phyloP scores from a whole-genome alignment of 2,888 invertebrate genomes.

The Ichneumoninae sp. region DNA sequence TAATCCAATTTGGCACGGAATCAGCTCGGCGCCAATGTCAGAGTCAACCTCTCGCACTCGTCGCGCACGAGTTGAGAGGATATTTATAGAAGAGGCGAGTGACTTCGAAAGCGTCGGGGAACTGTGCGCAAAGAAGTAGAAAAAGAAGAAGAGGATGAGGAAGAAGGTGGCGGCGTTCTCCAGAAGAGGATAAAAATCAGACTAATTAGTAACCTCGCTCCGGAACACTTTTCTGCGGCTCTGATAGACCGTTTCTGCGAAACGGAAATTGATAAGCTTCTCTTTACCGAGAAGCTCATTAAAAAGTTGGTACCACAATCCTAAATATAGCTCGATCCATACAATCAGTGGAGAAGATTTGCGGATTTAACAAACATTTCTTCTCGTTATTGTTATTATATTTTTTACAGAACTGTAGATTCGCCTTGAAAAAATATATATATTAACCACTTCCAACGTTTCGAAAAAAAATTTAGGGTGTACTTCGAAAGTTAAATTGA shows the following conservation, averaged over 20 bases:
- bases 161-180: background rate
- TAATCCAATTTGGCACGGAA: constrained; percentile 66
- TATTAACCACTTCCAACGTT: too few species aligned
- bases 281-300: background rate
- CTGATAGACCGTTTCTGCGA: constrained; percentile 20
- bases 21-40: constrained; percentile 69
- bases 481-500: too few species aligned
- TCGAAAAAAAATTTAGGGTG: too few species aligned
- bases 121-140: constrained; percentile 5
- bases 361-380: too few species aligned
- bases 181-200: background rate
- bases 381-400: too few species aligned
- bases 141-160: constrained; percentile 17
- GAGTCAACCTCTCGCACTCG: constrained; percentile 57
- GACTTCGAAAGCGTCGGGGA: constrained; percentile 42
- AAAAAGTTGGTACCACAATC: too few species aligned
- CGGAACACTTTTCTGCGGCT: constrained; percentile 33
- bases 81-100: constrained; percentile 63
- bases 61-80: constrained; percentile 48
- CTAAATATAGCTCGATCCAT: too few species aligned
- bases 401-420: too few species aligned
- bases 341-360: too few species aligned
- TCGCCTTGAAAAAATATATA: too few species aligned
- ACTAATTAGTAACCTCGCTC: constrained; percentile 55
- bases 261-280: background rate